Evolutionary conservation across 2,888 invertebrate species (phyloP), one percentile per base, ranked within the genome.

Genomic region (Philopedon plagiatum): DNA sequence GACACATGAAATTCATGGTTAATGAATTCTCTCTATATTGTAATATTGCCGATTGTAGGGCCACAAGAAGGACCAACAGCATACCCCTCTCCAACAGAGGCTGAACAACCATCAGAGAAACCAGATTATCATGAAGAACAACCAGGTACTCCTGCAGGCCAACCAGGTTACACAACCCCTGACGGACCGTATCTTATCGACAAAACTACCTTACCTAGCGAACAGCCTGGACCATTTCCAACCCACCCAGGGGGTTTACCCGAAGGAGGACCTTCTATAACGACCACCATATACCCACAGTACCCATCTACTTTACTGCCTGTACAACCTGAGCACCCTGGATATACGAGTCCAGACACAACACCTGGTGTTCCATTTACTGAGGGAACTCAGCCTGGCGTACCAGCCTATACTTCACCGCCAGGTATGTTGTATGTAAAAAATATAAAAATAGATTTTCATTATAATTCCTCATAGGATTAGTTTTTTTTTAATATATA

Each of bases 151-250:
- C 49, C 61, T 19, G 32, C 19, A 13, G 7, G 15, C n/a, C 46
- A 62, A 29, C 46, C 60, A 13, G 19, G n/a, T 15, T 15, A n/a
- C n/a, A n/a, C 39, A 39, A 39, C 39, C n/a, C 11, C 23, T 5
- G 49, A 26, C 0, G 7, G 15, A 15, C 63, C 63, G 1, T 34
- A 34, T 19, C 9, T 15, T 8, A 34, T 21, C 13, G 37, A 8
- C 13, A 37, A 51, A 29, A 23, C 66, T 23, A 46, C 51, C 0
- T 18, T 57, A n/a, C 29, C 56, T 8, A 29, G 19, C 9, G 65
- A 61, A 32, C 71, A 60, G 26, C 65, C 71, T 13, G 60, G 65
- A 11, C 26, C 58, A 15, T 56, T 63, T 23, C 64, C 70, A 57
- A 60, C 60, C 11, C 70, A 58, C n/a, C 58, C 70, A 29, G 54